Percentiles rank a stretch among this genome's conserved stretches.
These are phyloP conservation scores for Steinernema carpocapsae DNA, from an alignment of 2,888 invertebrate genomes.

Conservation along the genomic window DNA sequence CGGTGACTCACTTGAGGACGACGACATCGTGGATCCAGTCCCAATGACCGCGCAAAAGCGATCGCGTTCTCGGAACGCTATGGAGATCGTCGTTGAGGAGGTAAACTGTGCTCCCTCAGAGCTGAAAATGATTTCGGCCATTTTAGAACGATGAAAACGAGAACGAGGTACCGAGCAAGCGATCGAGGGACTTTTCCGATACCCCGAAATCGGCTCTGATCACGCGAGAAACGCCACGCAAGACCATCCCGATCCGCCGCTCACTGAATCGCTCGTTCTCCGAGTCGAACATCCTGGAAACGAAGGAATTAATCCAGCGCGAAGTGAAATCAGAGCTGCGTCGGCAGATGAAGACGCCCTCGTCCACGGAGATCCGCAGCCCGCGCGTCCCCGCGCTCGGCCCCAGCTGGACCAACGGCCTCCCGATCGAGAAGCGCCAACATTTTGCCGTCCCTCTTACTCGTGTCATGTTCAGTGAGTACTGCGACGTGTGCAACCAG, in stretches of 20 bases:
- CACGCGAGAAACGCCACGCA: background rate
- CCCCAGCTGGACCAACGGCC: slow-evolving; percentile 46
- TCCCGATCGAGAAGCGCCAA: slow-evolving; percentile 40
- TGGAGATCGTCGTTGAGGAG: background rate
- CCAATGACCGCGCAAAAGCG: background rate
- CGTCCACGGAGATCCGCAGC: slow-evolving; percentile 8
- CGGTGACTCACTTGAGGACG: slow-evolving; percentile 8
- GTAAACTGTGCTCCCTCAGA: background rate
- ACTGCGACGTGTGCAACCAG: slow-evolving; percentile 39
- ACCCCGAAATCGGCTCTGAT: background rate
- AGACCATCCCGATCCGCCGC: slow-evolving; percentile 13
- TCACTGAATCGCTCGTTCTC: slow-evolving; percentile 41
- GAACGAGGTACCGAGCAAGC: slow-evolving; percentile 6
- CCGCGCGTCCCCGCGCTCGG: slow-evolving; percentile 36
- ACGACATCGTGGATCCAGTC: background rate
- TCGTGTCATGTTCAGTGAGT: slow-evolving; percentile 20
- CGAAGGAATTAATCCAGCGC: slow-evolving; percentile 30
- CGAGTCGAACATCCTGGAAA: slow-evolving; percentile 35
- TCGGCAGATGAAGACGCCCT: background rate
- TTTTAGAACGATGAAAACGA: slow-evolving; percentile 2
- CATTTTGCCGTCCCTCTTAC: slow-evolving; percentile 38
- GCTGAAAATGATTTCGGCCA: background rate
- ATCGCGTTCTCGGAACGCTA: slow-evolving; percentile 11
- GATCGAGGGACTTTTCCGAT: background rate
- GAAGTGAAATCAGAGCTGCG: slow-evolving; percentile 24